These are phyloP conservation scores for Byasa hedistus DNA, from an alignment of 2,888 invertebrate species.

Conservation along the genomic window DNA sequence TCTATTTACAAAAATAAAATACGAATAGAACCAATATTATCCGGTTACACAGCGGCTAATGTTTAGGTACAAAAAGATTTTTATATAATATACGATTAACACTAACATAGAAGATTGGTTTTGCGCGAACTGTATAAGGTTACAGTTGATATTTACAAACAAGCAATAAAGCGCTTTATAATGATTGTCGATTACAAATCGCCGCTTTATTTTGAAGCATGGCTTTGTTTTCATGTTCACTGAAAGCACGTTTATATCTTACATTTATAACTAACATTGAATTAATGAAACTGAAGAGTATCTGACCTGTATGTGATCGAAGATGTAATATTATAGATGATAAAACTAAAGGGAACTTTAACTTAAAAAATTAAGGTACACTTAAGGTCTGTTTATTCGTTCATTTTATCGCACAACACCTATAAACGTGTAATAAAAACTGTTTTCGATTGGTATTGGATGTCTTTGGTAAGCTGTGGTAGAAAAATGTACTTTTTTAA, in stretches of 20 bases:
- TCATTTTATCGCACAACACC: too few relatives aligned
- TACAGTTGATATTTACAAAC: constrained; percentile 43
- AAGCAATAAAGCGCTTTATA: constrained; percentile 39
- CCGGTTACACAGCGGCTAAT: constrained; percentile 51
- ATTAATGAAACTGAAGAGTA: too few relatives aligned
- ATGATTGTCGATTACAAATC: constrained; percentile 22
- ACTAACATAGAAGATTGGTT: constrained; percentile 35
- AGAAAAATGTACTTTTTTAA: not conserved
- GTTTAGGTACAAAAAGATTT: constrained; percentile 45
- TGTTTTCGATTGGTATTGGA: too few relatives aligned
- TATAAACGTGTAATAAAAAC: too few relatives aligned
- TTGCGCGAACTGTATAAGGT: constrained; percentile 38
- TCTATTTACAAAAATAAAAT: constrained; percentile 74
- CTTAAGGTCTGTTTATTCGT: too few relatives aligned
- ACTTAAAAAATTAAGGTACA: too few relatives aligned
- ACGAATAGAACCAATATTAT: constrained; percentile 58
- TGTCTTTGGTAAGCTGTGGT: not conserved
- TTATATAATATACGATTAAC: constrained; percentile 40
- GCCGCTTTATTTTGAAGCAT: constrained; percentile 14
- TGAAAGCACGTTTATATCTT: too few relatives aligned
- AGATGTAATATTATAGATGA: too few relatives aligned
- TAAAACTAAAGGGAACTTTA: too few relatives aligned
- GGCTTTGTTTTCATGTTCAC: not conserved
- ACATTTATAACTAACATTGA: too few relatives aligned
- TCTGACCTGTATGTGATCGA: too few relatives aligned